These are phyloP conservation scores for Eulimnadia texana DNA, from an alignment of 1,140 invertebrate species.

Conservation along the genomic window DNA sequence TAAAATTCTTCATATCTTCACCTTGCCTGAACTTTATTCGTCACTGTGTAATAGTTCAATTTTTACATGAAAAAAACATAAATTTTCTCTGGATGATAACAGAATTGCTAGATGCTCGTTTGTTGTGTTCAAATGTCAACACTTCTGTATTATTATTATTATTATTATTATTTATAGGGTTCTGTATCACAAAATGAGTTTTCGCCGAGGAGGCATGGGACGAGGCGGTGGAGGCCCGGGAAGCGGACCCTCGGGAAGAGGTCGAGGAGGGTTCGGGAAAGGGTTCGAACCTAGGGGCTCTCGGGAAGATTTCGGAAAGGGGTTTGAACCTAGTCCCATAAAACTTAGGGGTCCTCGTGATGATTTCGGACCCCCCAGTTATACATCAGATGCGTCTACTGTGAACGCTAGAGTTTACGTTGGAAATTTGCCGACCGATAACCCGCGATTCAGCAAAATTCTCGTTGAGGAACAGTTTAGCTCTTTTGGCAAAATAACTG, in stretches of 20 bases:
- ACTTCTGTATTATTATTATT: not conserved
- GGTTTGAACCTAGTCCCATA: not conserved
- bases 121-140: too few relatives aligned
- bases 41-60: too few relatives aligned
- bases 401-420: conserved; percentile 56
- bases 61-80: too few relatives aligned
- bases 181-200: not conserved
- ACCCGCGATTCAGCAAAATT: conserved; percentile 36
- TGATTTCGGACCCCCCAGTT: not conserved
- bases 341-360: not conserved
- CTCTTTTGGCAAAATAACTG: conserved; percentile 46
- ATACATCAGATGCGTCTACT: conserved; percentile 41
- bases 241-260: not conserved
- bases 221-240: too few relatives aligned
- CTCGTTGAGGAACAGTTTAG: conserved; percentile 58
- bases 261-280: not conserved
- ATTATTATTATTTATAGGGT: not conserved
- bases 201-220: not conserved
- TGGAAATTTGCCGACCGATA: conserved; percentile 48
- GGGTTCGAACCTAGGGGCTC: not conserved
- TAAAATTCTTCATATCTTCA: too few relatives aligned
- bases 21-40: too few relatives aligned
- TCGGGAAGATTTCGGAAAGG: not conserved
- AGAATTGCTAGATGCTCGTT: too few relatives aligned
- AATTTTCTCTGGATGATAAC: too few relatives aligned